phyloP scores from a whole-genome alignment of 2,113 vertebrate species.

The Protobothrops flavoviridis region DNA sequence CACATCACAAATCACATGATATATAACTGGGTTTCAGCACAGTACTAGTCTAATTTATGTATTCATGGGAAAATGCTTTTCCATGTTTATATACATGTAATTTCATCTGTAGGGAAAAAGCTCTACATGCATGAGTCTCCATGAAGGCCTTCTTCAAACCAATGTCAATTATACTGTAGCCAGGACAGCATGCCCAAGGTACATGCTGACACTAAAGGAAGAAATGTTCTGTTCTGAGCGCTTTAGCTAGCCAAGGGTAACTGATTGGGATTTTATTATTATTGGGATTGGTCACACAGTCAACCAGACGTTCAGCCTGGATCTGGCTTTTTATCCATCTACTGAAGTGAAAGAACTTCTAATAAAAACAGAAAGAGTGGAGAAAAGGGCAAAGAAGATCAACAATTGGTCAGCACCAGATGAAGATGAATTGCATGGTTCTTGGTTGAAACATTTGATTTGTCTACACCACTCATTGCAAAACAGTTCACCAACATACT shows the following conservation, averaged over 20 bases:
- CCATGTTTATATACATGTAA: not conserved
- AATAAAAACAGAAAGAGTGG: too few relatives aligned
- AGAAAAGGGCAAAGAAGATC: too few relatives aligned
- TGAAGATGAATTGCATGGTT: not conserved
- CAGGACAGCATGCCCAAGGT: not conserved
- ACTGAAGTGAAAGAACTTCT: too few relatives aligned
- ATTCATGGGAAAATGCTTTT: not conserved
- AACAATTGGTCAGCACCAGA: not conserved
- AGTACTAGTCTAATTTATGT: not conserved
- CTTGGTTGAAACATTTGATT: not conserved
- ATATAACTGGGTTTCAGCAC: not conserved
- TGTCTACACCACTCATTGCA: not conserved
- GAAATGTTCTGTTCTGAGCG: not conserved
- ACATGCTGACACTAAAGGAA: not conserved
- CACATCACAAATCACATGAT: conserved; percentile 4
- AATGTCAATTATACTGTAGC: not conserved
- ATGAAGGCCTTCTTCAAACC: not conserved
- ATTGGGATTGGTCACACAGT: not conserved
- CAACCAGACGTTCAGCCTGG: too few relatives aligned
- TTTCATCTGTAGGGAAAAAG: not conserved
- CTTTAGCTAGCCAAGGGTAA: not conserved
- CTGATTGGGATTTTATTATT: not conserved
- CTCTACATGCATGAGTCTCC: not conserved
- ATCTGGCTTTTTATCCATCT: too few relatives aligned
- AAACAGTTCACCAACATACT: not conserved